phyloP scores from a whole-genome alignment of 1,140 invertebrate genomes.

The Acromyrmex echinatior region DNA sequence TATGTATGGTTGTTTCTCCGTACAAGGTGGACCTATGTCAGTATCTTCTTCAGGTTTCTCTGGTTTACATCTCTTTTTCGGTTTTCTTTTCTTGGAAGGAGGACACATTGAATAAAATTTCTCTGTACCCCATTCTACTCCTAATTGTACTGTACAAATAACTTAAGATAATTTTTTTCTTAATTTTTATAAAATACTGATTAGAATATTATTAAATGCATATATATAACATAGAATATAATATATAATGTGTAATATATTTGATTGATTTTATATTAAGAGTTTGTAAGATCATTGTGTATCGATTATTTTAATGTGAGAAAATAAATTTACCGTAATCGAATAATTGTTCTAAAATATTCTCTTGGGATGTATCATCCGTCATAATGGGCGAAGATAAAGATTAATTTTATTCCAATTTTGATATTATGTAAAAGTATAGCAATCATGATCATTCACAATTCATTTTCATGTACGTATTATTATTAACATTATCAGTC shows the following conservation, averaged over 20 bases:
- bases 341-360: slow-evolving; percentile 39
- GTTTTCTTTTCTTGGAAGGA: slow-evolving; percentile 47
- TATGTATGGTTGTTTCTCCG: slow-evolving; percentile 11
- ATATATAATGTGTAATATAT: neutral
- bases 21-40: neutral
- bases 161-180: neutral
- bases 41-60: neutral
- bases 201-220: slow-evolving; percentile 9
- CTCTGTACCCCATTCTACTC: neutral
- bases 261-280: neutral
- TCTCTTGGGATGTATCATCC: slow-evolving; percentile 8
- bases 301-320: neutral
- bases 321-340: slow-evolving; percentile 44
- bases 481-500: neutral
- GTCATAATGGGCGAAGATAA: slow-evolving; percentile 34
- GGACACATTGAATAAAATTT: slow-evolving; percentile 60
- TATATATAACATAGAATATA: neutral
- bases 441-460: neutral
- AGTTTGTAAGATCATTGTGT: neutral
- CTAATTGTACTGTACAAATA: slow-evolving; percentile 38
- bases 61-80: neutral
- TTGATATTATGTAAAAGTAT: neutral
- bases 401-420: neutral
- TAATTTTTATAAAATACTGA: neutral
- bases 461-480: neutral